phyloP scores from a whole-genome alignment of 2,113 vertebrate genomes.

The Epinephelus fuscoguttatus region DNA sequence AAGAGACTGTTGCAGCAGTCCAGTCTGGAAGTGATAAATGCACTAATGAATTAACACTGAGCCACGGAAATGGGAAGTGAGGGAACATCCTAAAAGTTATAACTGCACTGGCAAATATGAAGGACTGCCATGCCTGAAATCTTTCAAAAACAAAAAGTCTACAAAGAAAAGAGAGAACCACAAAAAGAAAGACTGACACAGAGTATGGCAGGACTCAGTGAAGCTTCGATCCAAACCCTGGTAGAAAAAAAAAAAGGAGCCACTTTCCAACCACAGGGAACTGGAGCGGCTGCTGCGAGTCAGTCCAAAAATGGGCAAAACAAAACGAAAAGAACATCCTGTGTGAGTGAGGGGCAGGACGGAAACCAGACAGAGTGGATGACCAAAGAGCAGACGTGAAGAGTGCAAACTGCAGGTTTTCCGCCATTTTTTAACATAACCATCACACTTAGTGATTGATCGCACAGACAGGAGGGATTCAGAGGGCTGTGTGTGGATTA shows the following conservation, averaged over 20 bases:
- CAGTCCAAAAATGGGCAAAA: constrained; percentile 78
- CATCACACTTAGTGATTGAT: constrained; percentile 56
- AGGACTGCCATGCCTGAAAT: not conserved
- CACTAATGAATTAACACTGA: not conserved
- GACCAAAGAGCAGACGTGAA: constrained; percentile 43
- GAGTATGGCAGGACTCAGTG: not conserved
- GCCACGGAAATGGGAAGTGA: constrained; percentile 25
- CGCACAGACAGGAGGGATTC: constrained; percentile 23
- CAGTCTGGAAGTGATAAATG: too few relatives aligned
- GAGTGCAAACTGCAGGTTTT: constrained; percentile 29
- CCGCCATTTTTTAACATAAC: constrained; percentile 30
- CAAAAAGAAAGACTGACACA: constrained; percentile 15
- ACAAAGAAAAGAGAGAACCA: not conserved
- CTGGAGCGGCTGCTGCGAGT: constrained; percentile 38
- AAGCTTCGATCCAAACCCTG: constrained; percentile 36
- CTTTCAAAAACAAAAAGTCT: not conserved
- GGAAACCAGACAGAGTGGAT: constrained; percentile 69
- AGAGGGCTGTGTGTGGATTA: constrained; percentile 18
- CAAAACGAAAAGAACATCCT: constrained; percentile 60
- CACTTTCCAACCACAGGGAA: constrained; percentile 68
- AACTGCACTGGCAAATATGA: not conserved
- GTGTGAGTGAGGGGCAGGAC: constrained; percentile 62
- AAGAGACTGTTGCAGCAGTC: too few relatives aligned
- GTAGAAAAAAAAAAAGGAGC: constrained; percentile 22
- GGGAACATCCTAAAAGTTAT: constrained; percentile 19